Percentiles rank a stretch among this genome's conserved stretches.
These are phyloP conservation scores for Nothocercus julius DNA, from an alignment of 2,113 vertebrate species.

Conservation along the genomic window DNA sequence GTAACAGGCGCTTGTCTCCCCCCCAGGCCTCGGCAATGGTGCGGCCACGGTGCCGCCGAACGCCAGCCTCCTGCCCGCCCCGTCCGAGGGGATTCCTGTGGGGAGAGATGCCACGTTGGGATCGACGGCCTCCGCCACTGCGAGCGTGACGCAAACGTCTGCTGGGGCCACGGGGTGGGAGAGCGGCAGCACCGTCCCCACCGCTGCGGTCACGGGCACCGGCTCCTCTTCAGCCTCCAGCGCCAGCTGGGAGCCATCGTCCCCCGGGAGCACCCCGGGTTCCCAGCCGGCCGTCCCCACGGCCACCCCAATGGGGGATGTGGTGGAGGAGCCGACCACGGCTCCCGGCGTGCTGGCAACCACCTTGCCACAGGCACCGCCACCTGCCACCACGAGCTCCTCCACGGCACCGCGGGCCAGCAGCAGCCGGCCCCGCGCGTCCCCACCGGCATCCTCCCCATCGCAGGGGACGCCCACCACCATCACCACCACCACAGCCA, in stretches of 20 bases:
- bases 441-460: too few species aligned
- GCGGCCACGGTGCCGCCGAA: neutral
- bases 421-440: neutral
- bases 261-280: neutral
- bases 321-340: neutral
- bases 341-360: neutral
- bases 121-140: too few species aligned
- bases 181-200: neutral
- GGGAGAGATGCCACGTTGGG: neutral
- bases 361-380: neutral
- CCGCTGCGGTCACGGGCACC: rapidly evolving
- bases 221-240: rapidly evolving
- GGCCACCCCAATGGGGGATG: too few species aligned
- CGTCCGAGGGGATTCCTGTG: too few species aligned
- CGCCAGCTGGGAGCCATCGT: neutral
- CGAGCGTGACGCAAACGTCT: too few species aligned
- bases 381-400: neutral
- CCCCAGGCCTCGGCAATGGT: conserved; percentile 56
- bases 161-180: too few species aligned
- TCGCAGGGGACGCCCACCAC: neutral
- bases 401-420: neutral
- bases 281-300: neutral
- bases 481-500: neutral
- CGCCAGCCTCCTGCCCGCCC: neutral
- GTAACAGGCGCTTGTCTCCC: neutral